Conservation (phyloP, 2,888 invertebrate species). For the Monopis laevigella region DNA sequence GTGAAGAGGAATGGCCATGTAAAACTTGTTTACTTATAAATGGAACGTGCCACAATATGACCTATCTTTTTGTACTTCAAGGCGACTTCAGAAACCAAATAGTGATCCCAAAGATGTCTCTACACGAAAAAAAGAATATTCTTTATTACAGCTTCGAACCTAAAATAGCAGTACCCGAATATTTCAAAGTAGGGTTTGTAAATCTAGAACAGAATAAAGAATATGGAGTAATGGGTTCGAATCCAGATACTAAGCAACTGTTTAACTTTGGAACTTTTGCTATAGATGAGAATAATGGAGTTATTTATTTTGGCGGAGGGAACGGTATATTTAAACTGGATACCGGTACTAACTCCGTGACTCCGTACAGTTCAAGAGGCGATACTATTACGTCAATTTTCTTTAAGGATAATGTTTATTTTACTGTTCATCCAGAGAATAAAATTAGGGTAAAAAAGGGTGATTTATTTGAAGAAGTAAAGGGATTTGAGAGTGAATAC, state of each 20-base stretch:
- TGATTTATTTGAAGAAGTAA: constrained; percentile 31
- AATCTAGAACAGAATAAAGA: constrained; percentile 29
- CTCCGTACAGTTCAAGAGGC: constrained; percentile 39
- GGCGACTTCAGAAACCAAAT: constrained; percentile 40
- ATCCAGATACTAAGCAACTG: constrained; percentile 21
- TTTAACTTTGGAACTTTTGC: constrained; percentile 49
- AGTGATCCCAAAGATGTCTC: constrained; percentile 40
- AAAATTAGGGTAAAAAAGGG: constrained; percentile 33
- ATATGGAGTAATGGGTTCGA: constrained; percentile 28
- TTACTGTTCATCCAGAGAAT: constrained; percentile 30
- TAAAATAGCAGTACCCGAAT: constrained; percentile 38
- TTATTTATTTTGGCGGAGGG: constrained; percentile 45
- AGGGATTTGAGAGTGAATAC: constrained; percentile 27
- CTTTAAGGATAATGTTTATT: constrained; percentile 42
- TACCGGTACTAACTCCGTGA: constrained; percentile 26
- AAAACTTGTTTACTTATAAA: constrained; percentile 34
- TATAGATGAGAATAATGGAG: constrained; percentile 40
- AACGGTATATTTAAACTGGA: constrained; percentile 42
- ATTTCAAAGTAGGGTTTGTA: constrained; percentile 44
- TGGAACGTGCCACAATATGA: constrained; percentile 36
- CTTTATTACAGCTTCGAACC: constrained; percentile 51
- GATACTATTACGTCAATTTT: constrained; percentile 38
- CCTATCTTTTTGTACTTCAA: constrained; percentile 35
- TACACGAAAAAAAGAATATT: constrained; percentile 33
- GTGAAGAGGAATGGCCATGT: constrained; percentile 23